Evolutionary conservation across 92 coral and sea anemone species (phyloP).

Genomic region (Actinostola sp.): DNA sequence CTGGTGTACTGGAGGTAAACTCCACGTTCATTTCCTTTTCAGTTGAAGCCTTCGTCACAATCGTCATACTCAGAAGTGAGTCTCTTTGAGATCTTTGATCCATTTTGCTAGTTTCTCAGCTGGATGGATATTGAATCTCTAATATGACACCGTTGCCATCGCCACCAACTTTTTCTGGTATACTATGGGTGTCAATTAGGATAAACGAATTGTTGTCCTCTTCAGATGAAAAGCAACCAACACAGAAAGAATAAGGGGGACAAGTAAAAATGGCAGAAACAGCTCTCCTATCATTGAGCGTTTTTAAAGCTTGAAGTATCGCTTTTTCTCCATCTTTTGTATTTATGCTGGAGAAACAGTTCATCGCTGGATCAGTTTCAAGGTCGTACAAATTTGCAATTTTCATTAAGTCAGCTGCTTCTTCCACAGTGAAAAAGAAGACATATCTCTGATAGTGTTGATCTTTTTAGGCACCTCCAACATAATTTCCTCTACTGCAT

Average conservation of each 20-base stretch:
- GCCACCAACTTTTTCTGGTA: neutral
- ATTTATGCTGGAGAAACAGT: neutral
- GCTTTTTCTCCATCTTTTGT: neutral
- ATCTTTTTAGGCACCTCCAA: slow-evolving; percentile 32
- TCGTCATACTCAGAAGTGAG: neutral
- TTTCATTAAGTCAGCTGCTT: slow-evolving; percentile 18
- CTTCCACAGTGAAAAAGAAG: slow-evolving; percentile 31
- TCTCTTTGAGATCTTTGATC: neutral
- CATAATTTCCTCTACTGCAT: slow-evolving; percentile 29
- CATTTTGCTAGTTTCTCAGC: neutral
- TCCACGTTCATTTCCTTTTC: too few species aligned
- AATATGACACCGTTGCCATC: neutral
- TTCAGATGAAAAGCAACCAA: neutral
- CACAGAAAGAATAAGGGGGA: neutral
- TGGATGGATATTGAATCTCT: neutral
- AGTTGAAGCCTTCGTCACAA: too few species aligned
- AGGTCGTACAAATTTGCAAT: neutral
- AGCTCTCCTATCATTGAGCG: neutral
- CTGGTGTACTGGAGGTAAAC: too few species aligned
- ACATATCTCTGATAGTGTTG: slow-evolving; percentile 30
- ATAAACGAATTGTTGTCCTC: neutral
- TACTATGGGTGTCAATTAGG: neutral
- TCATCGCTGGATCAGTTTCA: slow-evolving; percentile 9
- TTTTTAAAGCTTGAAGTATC: neutral
- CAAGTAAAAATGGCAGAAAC: neutral